phyloP scores from a whole-genome alignment of 2,888 invertebrate genomes.

The Mesodorylaimus sp. region DNA sequence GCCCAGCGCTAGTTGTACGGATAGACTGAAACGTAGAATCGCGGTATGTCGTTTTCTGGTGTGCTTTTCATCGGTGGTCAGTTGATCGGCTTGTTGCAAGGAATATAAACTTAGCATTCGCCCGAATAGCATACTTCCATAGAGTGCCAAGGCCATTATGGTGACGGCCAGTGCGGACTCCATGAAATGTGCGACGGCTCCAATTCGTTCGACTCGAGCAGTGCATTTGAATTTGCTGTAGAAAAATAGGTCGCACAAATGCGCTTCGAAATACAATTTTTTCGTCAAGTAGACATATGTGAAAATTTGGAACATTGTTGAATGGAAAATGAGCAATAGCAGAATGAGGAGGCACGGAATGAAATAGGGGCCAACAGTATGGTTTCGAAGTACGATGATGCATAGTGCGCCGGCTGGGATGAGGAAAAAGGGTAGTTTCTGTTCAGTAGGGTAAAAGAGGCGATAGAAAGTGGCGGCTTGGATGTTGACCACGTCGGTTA shows the following conservation, averaged over 20 bases:
- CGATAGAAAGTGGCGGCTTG: constrained; percentile 5
- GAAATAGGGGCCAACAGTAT: background rate
- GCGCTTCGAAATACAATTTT: constrained; percentile 6
- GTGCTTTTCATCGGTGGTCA: background rate
- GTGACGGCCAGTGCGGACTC: constrained; percentile 3
- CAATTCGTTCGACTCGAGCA: background rate
- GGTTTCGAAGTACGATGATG: background rate
- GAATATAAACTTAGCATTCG: background rate
- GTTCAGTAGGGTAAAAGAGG: constrained; percentile 9
- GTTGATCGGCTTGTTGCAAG: background rate
- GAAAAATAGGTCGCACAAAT: constrained; percentile 9
- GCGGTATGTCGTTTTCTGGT: background rate
- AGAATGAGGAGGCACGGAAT: background rate
- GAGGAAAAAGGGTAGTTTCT: constrained; percentile 8
- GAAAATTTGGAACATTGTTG: constrained; percentile 6
- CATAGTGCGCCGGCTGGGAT: constrained; percentile 1
- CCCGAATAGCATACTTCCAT: background rate
- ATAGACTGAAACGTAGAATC: background rate
- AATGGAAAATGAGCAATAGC: background rate
- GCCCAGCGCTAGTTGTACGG: background rate
- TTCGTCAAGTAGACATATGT: constrained; percentile 7
- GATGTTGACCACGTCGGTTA: constrained; percentile 4
- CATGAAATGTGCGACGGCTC: constrained; percentile 4
- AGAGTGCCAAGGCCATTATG: background rate
- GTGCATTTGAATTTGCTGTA: background rate